Conservation (phyloP, 2,888 invertebrate species). For the Sminthurinus aureus region DNA sequence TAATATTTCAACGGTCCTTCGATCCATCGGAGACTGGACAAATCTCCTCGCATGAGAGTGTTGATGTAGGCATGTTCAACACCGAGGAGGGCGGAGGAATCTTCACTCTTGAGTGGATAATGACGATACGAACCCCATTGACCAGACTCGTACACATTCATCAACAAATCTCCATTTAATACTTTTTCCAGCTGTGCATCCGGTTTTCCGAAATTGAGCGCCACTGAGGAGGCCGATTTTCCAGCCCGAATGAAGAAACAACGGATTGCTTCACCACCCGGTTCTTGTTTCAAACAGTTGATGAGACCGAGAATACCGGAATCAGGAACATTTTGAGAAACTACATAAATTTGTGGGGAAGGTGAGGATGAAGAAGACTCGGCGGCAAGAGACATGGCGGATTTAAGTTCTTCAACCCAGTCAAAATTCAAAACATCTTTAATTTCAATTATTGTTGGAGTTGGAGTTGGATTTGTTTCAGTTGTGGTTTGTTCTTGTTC, state of each 20-base stretch:
- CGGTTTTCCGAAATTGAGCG: conserved; percentile 72
- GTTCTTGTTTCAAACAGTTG: conserved; percentile 88
- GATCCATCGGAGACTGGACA: conserved; percentile 92
- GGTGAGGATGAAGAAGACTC: conserved; percentile 40
- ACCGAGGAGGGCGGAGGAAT: conserved; percentile 62
- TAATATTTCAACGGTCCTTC: conserved; percentile 80
- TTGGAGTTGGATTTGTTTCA: not conserved
- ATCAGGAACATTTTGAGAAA: conserved; percentile 73
- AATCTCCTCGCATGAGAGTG: conserved; percentile 89
- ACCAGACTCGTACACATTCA: conserved; percentile 81
- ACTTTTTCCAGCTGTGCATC: conserved; percentile 69
- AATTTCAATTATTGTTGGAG: conserved; percentile 65
- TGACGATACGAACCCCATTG: conserved; percentile 91
- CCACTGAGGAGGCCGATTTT: conserved; percentile 65
- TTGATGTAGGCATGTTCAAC: conserved; percentile 96
- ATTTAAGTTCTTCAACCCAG: conserved; percentile 85
- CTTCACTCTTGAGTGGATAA: conserved; percentile 65
- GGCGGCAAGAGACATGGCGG: conserved; percentile 73
- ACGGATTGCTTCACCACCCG: conserved; percentile 78
- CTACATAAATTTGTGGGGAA: conserved; percentile 67
- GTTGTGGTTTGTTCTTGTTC: not conserved
- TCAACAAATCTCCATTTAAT: conserved; percentile 73
- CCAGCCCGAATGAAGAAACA: conserved; percentile 73
- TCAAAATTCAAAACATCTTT: conserved; percentile 74
- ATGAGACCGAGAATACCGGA: conserved; percentile 87